phyloP scores from a whole-genome alignment of 2,888 invertebrate genomes.

The Girardia tigrina region DNA sequence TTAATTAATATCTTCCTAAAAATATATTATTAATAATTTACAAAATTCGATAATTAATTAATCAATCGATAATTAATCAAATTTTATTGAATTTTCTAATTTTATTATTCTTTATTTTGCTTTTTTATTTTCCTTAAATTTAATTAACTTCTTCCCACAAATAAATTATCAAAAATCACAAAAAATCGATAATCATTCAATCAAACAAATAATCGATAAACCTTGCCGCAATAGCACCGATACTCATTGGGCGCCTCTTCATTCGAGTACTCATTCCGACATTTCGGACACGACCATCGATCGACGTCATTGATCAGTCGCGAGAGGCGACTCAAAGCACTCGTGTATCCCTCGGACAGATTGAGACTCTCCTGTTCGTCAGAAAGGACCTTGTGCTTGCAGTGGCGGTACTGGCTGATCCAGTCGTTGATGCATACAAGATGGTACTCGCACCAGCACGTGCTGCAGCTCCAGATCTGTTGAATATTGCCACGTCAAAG shows the following conservation, averaged over 20 bases:
- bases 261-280: conserved; percentile 64
- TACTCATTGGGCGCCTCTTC: conserved; percentile 61
- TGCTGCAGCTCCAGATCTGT: conserved; percentile 68
- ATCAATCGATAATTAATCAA: too few species aligned
- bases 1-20: too few species aligned
- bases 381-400: not conserved
- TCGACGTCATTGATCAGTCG: not conserved
- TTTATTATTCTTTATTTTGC: too few species aligned
- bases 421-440: conserved; percentile 75
- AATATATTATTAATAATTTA: too few species aligned
- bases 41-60: too few species aligned
- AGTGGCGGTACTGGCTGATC: conserved; percentile 55
- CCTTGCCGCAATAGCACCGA: conserved; percentile 70
- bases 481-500: too few species aligned
- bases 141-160: too few species aligned
- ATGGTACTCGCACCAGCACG: conserved; percentile 72
- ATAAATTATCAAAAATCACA: too few species aligned
- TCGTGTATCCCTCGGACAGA: not conserved
- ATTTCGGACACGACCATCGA: conserved; percentile 55
- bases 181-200: too few species aligned
- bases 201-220: too few species aligned
- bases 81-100: too few species aligned
- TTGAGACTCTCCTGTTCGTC: conserved; percentile 28
- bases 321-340: conserved; percentile 56
- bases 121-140: too few species aligned